phyloP scores from a whole-genome alignment of 1,140 invertebrate species.

The Dinoponera quadriceps region DNA sequence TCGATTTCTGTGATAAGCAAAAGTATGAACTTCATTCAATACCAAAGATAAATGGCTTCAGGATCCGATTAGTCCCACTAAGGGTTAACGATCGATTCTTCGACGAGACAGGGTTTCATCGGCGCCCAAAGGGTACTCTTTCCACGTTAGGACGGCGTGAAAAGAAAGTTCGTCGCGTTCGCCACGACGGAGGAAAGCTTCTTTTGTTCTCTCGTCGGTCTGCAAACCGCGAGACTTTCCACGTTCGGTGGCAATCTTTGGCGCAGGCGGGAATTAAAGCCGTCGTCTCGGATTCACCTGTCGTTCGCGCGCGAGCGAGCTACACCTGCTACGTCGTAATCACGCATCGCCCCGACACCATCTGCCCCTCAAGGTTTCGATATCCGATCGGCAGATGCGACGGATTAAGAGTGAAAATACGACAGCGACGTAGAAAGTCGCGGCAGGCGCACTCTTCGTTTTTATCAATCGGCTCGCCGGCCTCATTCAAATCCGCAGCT shows the following conservation, averaged over 20 bases:
- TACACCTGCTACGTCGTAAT: constrained; percentile 74
- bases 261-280: constrained; percentile 17
- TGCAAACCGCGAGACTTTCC: background rate
- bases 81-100: too few species aligned
- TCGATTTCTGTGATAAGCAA: too few species aligned
- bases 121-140: background rate
- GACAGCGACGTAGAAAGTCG: background rate
- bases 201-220: constrained; percentile 5
- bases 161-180: too few species aligned
- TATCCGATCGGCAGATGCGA: constrained; percentile 45
- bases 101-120: background rate
- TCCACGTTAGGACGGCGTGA: too few species aligned
- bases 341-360: constrained; percentile 42
- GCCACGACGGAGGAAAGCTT: background rate
- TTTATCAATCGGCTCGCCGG: too few species aligned
- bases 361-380: constrained; percentile 59
- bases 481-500: too few species aligned
- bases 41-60: too few species aligned
- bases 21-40: too few species aligned
- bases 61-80: too few species aligned
- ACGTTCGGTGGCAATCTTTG: background rate
- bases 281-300: constrained; percentile 68
- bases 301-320: constrained; percentile 26
- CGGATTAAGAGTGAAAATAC: constrained; percentile 18
- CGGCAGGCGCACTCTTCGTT: too few species aligned